phyloP scores from a whole-genome alignment of 2,113 vertebrate species.

The Laticauda laticaudata region DNA sequence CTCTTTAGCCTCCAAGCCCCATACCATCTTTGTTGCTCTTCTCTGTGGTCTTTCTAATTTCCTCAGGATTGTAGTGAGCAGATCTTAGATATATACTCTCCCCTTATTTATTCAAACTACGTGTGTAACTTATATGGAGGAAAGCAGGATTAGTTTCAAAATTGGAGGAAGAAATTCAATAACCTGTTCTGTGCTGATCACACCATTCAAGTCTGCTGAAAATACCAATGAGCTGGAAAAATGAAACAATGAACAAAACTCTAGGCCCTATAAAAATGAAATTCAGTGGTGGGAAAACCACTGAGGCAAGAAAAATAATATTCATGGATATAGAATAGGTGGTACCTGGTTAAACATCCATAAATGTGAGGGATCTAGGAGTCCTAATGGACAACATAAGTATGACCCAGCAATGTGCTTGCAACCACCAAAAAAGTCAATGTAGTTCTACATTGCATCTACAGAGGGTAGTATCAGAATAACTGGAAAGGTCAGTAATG shows the following conservation, averaged over 20 bases:
- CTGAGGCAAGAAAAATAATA: background rate
- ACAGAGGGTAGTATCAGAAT: background rate
- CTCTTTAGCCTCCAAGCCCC: background rate
- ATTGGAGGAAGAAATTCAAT: background rate
- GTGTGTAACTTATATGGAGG: background rate
- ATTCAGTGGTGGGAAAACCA: background rate
- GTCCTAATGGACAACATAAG: background rate
- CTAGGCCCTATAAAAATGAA: background rate
- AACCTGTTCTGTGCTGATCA: background rate
- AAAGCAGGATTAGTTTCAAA: background rate
- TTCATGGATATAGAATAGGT: background rate
- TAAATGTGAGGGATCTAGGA: background rate
- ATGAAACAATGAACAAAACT: background rate
- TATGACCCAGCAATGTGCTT: background rate
- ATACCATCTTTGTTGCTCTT: background rate
- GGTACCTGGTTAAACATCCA: background rate
- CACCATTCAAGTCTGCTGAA: background rate
- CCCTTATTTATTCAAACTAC: background rate
- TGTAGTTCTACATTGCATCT: background rate
- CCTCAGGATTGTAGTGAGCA: background rate
- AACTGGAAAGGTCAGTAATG: background rate
- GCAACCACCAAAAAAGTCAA: background rate
- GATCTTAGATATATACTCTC: background rate
- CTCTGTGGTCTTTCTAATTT: background rate
- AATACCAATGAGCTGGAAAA: background rate